Conservation (phyloP, 2,888 invertebrate species). For the Erebia ligea region DNA sequence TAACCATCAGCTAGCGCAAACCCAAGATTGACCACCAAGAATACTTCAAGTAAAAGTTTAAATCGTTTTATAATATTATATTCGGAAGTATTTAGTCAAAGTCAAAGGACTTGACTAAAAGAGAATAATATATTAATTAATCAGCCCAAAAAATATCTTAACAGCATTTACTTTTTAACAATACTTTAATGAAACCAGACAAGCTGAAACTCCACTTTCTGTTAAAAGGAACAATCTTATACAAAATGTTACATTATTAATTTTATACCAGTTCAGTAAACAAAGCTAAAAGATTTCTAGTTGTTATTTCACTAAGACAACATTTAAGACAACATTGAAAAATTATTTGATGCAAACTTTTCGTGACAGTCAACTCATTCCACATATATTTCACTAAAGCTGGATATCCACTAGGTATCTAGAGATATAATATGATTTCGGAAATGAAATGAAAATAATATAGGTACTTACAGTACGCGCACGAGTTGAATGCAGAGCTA, state of each 20-base stretch:
- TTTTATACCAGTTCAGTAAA: constrained; percentile 6
- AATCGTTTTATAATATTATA: no score
- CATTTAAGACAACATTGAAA: neutral
- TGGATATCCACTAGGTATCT: neutral
- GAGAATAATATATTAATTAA: neutral
- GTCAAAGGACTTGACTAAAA: neutral
- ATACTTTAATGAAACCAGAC: neutral
- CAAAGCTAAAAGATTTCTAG: neutral
- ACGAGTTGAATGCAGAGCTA: no score
- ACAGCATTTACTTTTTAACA: neutral
- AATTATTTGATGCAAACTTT: neutral
- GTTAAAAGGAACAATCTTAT: neutral
- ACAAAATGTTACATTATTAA: neutral
- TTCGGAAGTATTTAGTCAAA: no score
- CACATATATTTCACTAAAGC: no score
- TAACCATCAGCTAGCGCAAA: no score
- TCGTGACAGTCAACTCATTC: neutral
- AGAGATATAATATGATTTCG: no score
- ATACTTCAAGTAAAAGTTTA: no score
- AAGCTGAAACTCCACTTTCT: constrained; percentile 3
- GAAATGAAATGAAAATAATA: no score
- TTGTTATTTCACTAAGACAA: neutral
- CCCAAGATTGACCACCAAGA: no score
- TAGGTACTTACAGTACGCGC: no score
- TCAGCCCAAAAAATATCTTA: neutral